Conservation (phyloP, 1,140 invertebrate genomes). For the Aphelinus atriplicis region DNA sequence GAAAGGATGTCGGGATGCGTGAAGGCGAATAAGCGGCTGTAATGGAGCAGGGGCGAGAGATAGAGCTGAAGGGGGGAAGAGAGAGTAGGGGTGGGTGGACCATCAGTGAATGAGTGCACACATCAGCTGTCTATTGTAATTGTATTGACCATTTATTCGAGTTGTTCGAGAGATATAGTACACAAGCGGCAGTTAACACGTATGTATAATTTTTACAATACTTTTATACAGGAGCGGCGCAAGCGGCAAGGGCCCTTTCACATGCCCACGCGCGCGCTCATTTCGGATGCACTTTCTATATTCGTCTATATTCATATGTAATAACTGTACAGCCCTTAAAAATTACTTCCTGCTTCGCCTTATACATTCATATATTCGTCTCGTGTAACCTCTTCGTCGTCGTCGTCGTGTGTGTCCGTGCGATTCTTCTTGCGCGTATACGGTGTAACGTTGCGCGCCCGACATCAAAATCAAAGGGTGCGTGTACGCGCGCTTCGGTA, state of each 20-base stretch:
- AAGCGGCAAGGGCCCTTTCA: too few species aligned
- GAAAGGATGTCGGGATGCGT: slow-evolving; percentile 18
- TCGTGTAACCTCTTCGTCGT: too few species aligned
- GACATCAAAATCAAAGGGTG: not conserved
- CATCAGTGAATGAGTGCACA: slow-evolving; percentile 39
- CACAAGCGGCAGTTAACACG: slow-evolving; percentile 66
- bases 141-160: slow-evolving; percentile 66
- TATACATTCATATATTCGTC: too few species aligned
- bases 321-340: slow-evolving; percentile 61
- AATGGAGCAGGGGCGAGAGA: not conserved
- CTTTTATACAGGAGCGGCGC: slow-evolving; percentile 57
- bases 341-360: slow-evolving; percentile 43
- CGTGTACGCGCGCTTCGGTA: not conserved
- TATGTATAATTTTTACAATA: slow-evolving; percentile 68
- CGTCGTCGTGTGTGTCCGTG: too few species aligned
- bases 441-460: not conserved
- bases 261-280: not conserved
- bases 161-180: slow-evolving; percentile 56
- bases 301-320: slow-evolving; percentile 21
- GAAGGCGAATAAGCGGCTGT: not conserved
- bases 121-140: slow-evolving; percentile 45
- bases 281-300: slow-evolving; percentile 44
- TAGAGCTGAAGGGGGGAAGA: too few species aligned
- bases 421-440: too few species aligned
- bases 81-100: not conserved